phyloP scores from a whole-genome alignment of 2,888 invertebrate species.

The Auanema sp. region DNA sequence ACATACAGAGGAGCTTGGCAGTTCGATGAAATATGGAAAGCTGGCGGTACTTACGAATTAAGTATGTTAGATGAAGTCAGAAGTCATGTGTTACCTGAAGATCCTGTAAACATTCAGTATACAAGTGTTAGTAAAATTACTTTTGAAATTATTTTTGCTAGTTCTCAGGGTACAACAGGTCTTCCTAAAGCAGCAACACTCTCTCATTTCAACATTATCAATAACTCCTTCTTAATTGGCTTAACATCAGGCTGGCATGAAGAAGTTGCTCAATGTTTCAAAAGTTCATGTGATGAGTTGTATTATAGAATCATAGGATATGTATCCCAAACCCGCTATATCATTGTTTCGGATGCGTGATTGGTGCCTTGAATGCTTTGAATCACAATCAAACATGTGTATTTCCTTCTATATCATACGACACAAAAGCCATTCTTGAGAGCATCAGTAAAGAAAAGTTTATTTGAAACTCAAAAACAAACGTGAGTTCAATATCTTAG shows the following conservation, averaged over 20 bases:
- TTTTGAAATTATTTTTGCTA: not conserved
- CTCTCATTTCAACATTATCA: too few species aligned
- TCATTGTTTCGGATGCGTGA: slow-evolving; percentile 79
- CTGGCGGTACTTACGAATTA: slow-evolving; percentile 62
- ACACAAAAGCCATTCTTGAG: slow-evolving; percentile 72
- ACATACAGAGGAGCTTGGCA: slow-evolving; percentile 66
- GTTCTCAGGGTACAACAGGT: slow-evolving; percentile 9
- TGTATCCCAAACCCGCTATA: slow-evolving; percentile 63
- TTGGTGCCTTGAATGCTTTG: slow-evolving; percentile 71
- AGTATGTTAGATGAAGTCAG: slow-evolving; percentile 68
- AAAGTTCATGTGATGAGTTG: not conserved
- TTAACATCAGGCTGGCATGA: too few species aligned
- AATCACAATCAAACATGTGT: slow-evolving; percentile 67
- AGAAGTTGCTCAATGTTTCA: not conserved
- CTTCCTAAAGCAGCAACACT: slow-evolving; percentile 5
- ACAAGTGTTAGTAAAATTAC: slow-evolving; percentile 27
- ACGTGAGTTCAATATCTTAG: slow-evolving; percentile 43
- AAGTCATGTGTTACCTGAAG: slow-evolving; percentile 72
- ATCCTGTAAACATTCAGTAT: slow-evolving; percentile 73
- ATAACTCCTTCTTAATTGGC: too few species aligned
- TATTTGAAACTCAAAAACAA: not conserved
- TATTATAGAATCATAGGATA: slow-evolving; percentile 36
- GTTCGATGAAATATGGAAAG: slow-evolving; percentile 66
- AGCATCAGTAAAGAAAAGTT: slow-evolving; percentile 75
- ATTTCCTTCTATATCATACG: slow-evolving; percentile 67